These are phyloP conservation scores for Gobionotothen gibberifrons DNA, from an alignment of 2,797 vertebrate species.

Conservation along the genomic window DNA sequence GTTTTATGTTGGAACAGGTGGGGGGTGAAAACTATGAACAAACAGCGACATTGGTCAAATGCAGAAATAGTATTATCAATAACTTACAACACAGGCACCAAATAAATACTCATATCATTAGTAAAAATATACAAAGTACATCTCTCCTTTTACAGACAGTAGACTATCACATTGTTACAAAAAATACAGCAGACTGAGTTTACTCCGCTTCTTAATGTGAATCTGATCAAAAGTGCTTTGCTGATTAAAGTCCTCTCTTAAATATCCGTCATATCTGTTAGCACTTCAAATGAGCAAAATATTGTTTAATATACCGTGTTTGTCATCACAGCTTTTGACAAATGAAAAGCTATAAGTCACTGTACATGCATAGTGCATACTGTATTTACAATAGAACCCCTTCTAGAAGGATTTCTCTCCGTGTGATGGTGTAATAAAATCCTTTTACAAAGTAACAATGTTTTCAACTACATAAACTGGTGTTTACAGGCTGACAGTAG, in stretches of 20 bases:
- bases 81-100: constrained; percentile 84
- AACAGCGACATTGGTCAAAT: constrained; percentile 51
- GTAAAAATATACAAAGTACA: constrained; percentile 82
- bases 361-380: constrained; percentile 69
- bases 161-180: constrained; percentile 78
- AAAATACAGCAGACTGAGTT: constrained; percentile 47
- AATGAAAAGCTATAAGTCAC: constrained; percentile 52
- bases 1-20: constrained; percentile 65
- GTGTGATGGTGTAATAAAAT: constrained; percentile 3
- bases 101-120: constrained; percentile 87
- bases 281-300: constrained; percentile 64
- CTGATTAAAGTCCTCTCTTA: constrained; percentile 58
- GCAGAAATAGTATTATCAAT: constrained; percentile 78
- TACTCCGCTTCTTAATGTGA: constrained; percentile 60
- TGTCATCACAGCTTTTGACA: constrained; percentile 54
- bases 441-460: constrained; percentile 33
- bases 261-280: constrained; percentile 52
- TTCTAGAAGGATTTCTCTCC: constrained; percentile 18
- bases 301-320: constrained; percentile 38
- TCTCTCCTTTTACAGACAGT: constrained; percentile 78
- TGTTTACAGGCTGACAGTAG: constrained; percentile 34
- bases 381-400: constrained; percentile 66
- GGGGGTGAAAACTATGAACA: constrained; percentile 53
- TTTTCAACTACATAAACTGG: constrained; percentile 30
- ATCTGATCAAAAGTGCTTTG: constrained; percentile 80